These are phyloP conservation scores for Siphamia tubifer DNA, from an alignment of 2,113 vertebrate genomes.

Conservation along the genomic window DNA sequence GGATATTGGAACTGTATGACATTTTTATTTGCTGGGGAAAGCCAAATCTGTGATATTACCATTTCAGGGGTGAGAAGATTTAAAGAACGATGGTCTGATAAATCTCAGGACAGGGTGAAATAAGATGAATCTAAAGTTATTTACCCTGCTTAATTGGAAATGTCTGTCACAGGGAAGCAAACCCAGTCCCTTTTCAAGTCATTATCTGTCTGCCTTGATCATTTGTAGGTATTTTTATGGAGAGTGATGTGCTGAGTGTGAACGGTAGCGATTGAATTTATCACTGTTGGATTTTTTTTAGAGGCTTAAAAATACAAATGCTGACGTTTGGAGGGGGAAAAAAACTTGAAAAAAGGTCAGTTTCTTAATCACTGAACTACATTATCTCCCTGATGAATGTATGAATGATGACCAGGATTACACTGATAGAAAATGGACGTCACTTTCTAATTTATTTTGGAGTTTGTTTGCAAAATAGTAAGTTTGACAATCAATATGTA, in stretches of 20 bases:
- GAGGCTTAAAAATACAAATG: constrained; percentile 45
- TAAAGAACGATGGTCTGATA: constrained; percentile 68
- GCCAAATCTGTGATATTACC: constrained; percentile 62
- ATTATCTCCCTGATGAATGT: constrained; percentile 16
- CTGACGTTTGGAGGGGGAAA: constrained; percentile 15
- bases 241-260: constrained; percentile 61
- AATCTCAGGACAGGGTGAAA: constrained; percentile 62
- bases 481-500: constrained; percentile 19
- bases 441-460: constrained; percentile 15
- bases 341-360: constrained; percentile 40
- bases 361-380: constrained; percentile 41
- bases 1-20: constrained; percentile 45
- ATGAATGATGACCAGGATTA: constrained; percentile 3
- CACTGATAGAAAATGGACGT: constrained; percentile 8
- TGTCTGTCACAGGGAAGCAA: constrained; percentile 75
- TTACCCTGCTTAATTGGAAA: constrained; percentile 81
- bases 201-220: constrained; percentile 69
- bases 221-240: constrained; percentile 64
- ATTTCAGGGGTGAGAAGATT: constrained; percentile 65
- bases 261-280: constrained; percentile 52
- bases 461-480: constrained; percentile 14
- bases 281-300: constrained; percentile 47
- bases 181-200: constrained; percentile 46
- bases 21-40: constrained; percentile 55
- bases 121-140: constrained; percentile 75